These are phyloP conservation scores for Rhinichthys klamathensis DNA, from an alignment of 2,113 vertebrate genomes.

Conservation along the genomic window DNA sequence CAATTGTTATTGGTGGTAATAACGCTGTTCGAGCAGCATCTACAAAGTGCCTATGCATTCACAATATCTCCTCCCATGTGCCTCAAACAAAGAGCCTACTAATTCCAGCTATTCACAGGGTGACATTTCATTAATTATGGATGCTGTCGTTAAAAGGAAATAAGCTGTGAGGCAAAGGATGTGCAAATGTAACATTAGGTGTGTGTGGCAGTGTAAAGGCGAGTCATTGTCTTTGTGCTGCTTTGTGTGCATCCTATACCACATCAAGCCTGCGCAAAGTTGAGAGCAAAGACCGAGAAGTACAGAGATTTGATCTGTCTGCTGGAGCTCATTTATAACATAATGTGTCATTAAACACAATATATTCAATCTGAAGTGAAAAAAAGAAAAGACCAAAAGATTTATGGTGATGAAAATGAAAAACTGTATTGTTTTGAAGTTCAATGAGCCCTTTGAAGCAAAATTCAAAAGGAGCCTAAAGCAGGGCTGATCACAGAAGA, in stretches of 20 bases:
- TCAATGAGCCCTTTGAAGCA: background rate
- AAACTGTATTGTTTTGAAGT: slow-evolving; percentile 2
- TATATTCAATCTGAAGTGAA: slow-evolving; percentile 13
- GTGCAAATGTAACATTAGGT: background rate
- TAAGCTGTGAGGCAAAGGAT: slow-evolving; percentile 7
- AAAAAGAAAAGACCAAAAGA: background rate
- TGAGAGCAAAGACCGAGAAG: background rate
- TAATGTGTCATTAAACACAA: slow-evolving; percentile 13
- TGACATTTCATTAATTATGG: slow-evolving; percentile 29
- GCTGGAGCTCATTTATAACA: background rate
- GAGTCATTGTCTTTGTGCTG: background rate
- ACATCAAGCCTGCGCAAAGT: background rate
- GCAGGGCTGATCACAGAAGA: slow-evolving; percentile 1
- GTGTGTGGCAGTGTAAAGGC: background rate
- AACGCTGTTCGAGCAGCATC: background rate
- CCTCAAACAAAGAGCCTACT: background rate
- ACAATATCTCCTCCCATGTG: background rate
- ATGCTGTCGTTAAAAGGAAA: slow-evolving; percentile 2
- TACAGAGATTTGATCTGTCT: background rate
- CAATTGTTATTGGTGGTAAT: background rate
- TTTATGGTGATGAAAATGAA: background rate
- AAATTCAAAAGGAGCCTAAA: background rate
- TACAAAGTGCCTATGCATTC: background rate
- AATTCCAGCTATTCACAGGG: background rate
- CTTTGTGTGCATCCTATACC: slow-evolving; percentile 10